phyloP scores from a whole-genome alignment of 2,888 invertebrate genomes.

The Dynastes maya region DNA sequence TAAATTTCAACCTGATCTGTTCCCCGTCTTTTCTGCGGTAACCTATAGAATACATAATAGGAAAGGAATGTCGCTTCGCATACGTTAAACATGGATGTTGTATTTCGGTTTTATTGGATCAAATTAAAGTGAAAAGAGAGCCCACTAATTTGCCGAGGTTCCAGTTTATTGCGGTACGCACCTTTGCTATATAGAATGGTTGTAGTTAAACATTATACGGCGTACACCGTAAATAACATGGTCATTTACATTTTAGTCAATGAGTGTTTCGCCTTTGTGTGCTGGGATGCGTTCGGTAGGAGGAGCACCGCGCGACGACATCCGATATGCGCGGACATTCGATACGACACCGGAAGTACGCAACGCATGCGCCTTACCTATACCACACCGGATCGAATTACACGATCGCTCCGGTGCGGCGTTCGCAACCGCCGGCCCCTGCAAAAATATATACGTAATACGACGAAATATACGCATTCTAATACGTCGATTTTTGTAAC shows the following conservation, averaged over 20 bases:
- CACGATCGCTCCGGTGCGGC: conserved; percentile 37
- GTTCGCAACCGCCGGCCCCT: conserved; percentile 15
- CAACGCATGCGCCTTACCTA: conserved; percentile 56
- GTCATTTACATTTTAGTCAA: conserved; percentile 47
- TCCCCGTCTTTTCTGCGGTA: no score
- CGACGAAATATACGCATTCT: no score
- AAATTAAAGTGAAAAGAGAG: conserved; percentile 19
- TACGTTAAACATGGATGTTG: neutral
- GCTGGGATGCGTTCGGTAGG: conserved; percentile 51
- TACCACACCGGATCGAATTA: conserved; percentile 53
- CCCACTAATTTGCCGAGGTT: conserved; percentile 32
- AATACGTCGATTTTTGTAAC: no score
- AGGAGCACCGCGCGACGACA: conserved; percentile 54
- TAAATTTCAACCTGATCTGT: no score
- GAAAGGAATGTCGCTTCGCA: no score
- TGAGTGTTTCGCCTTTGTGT: conserved; percentile 40
- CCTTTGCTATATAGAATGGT: neutral
- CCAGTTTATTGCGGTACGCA: conserved; percentile 18
- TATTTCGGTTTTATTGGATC: conserved; percentile 30
- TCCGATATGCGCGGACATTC: conserved; percentile 57
- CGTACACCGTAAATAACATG: conserved; percentile 41
- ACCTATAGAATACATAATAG: no score
- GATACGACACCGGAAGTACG: conserved; percentile 57
- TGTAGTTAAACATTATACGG: conserved; percentile 32
- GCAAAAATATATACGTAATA: neutral